Percentiles rank a stretch among this genome's conserved stretches.
These are phyloP conservation scores for Metopolophium dirhodum DNA, from an alignment of 1,140 invertebrate genomes.

Conservation along the genomic window DNA sequence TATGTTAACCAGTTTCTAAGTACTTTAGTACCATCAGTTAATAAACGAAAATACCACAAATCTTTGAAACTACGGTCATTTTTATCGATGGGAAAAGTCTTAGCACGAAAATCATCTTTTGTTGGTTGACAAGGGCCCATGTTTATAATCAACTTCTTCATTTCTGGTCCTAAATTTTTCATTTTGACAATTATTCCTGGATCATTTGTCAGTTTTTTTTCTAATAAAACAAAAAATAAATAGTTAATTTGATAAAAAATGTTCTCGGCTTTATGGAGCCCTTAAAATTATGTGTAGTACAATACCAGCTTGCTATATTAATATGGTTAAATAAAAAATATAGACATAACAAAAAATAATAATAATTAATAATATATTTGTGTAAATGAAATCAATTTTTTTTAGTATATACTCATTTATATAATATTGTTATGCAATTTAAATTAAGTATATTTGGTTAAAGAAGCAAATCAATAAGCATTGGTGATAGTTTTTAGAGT, in stretches of 20 bases:
- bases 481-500: no score
- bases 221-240: not conserved
- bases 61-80: not conserved
- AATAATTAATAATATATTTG: no score
- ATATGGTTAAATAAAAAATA: no score
- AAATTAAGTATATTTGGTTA: no score
- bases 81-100: not conserved
- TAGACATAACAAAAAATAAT: no score
- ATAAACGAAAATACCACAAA: not conserved
- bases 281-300: no score
- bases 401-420: no score
- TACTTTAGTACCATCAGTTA: not conserved
- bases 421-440: no score
- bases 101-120: not conserved
- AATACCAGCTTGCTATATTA: no score
- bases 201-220: not conserved
- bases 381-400: no score
- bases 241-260: no score
- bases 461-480: no score
- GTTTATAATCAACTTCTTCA: not conserved
- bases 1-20: not conserved
- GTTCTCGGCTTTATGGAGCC: not conserved
- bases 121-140: not conserved
- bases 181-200: not conserved
- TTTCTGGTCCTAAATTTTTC: not conserved